phyloP scores from a whole-genome alignment of 2,113 vertebrate species.

The Tragelaphus scriptus region DNA sequence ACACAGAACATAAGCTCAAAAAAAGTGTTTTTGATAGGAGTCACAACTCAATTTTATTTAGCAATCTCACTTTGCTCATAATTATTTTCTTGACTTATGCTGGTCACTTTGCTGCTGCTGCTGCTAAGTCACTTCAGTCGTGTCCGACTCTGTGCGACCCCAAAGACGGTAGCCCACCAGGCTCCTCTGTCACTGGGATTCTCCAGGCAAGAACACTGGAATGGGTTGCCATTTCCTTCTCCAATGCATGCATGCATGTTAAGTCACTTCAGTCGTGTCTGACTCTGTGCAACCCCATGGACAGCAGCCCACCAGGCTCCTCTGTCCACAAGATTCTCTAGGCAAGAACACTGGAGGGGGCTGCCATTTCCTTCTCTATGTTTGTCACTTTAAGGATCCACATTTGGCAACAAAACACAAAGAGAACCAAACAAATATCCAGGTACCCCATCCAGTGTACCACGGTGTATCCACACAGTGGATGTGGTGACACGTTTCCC shows the following conservation, averaged over 20 bases:
- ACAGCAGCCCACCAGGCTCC: neutral
- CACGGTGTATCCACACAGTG: neutral
- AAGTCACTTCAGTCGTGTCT: neutral
- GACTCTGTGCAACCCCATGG: neutral
- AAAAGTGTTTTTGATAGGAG: neutral
- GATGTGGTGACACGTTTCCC: neutral
- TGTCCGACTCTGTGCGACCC: neutral
- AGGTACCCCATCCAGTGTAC: neutral
- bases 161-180: neutral
- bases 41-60: neutral
- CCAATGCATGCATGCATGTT: too few relatives aligned
- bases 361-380: neutral
- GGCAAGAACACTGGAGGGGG: neutral
- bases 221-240: neutral
- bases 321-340: neutral
- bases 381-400: neutral
- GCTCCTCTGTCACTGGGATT: neutral
- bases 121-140: neutral
- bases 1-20: neutral
- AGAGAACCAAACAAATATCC: neutral
- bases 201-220: neutral
- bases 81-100: neutral
- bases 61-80: neutral
- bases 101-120: neutral
- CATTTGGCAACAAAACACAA: neutral